Percentiles rank a stretch among this genome's conserved stretches.
phyloP scores from a whole-genome alignment of 1,140 invertebrate genomes.

The Brachionus asplanchnoidis region DNA sequence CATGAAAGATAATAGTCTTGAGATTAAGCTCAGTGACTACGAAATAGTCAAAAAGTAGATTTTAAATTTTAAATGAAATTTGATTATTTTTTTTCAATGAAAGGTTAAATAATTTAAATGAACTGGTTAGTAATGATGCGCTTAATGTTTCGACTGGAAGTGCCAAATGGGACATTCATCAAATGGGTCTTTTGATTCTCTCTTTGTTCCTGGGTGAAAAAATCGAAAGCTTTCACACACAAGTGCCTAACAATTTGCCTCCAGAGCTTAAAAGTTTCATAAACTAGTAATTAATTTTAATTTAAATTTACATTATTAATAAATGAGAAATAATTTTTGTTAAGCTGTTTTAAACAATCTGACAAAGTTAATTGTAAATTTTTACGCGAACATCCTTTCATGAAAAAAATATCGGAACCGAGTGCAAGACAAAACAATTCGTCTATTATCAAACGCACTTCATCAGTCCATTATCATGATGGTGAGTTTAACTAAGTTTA shows the following conservation, averaged over 20 bases:
- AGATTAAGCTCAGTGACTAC: constrained; percentile 64
- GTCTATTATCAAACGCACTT: background rate
- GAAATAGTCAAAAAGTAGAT: constrained; percentile 62
- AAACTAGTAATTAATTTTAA: constrained; percentile 57
- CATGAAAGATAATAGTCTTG: constrained; percentile 49
- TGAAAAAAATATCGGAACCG: constrained; percentile 1
- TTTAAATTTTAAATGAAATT: background rate
- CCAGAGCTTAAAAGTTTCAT: constrained; percentile 68
- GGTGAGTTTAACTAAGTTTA: background rate
- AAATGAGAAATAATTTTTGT: background rate
- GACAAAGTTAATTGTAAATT: constrained; percentile 34
- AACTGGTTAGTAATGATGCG: constrained; percentile 28
- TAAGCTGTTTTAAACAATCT: background rate
- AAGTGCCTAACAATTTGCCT: constrained; percentile 59
- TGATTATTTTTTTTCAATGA: background rate
- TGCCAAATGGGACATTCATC: constrained; percentile 48
- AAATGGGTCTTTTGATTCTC: constrained; percentile 52
- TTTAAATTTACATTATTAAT: constrained; percentile 36
- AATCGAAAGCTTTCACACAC: constrained; percentile 50
- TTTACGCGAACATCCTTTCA: background rate
- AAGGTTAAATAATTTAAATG: constrained; percentile 53
- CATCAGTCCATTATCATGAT: constrained; percentile 24
- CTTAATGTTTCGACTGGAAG: constrained; percentile 42
- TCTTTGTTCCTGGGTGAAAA: constrained; percentile 47
- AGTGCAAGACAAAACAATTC: background rate